A percentile compares a stretch with the other conserved stretches of the same genome.
Conservation (phyloP, 2,113 vertebrate species). For the Marcusenius ussheri region DNA sequence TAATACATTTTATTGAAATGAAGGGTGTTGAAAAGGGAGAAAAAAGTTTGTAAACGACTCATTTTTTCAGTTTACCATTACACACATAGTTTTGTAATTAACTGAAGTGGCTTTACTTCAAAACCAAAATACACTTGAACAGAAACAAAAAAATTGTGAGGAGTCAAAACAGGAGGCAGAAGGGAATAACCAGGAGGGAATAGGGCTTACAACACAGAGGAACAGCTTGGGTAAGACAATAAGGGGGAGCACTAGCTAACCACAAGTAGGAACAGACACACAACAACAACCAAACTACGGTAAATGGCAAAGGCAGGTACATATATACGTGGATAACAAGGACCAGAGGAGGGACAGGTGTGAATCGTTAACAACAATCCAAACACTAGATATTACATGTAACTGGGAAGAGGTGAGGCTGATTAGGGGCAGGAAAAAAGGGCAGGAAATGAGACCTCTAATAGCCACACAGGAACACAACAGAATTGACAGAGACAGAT, state of each 20-base stretch:
- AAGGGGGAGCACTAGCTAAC: neutral
- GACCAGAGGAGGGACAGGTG: neutral
- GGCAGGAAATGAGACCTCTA: neutral
- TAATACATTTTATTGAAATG: neutral
- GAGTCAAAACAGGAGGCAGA: neutral
- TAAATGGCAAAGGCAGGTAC: neutral
- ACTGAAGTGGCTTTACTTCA: neutral
- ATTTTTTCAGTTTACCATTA: neutral
- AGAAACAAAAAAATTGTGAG: neutral
- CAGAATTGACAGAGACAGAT: neutral
- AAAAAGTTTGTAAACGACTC: neutral
- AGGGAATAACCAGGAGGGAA: neutral
- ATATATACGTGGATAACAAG: neutral
- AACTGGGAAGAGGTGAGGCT: neutral
- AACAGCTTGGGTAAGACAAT: neutral
- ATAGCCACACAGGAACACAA: neutral
- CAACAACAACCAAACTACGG: neutral
- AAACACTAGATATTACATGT: neutral
- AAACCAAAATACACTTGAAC: neutral
- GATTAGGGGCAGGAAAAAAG: neutral
- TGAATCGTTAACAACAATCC: neutral
- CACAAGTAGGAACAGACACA: neutral
- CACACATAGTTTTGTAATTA: neutral
- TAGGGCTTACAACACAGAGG: neutral
- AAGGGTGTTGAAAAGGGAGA: too few species aligned